phyloP scores from a whole-genome alignment of 2,888 invertebrate species.

The Trachelus troglodyta region DNA sequence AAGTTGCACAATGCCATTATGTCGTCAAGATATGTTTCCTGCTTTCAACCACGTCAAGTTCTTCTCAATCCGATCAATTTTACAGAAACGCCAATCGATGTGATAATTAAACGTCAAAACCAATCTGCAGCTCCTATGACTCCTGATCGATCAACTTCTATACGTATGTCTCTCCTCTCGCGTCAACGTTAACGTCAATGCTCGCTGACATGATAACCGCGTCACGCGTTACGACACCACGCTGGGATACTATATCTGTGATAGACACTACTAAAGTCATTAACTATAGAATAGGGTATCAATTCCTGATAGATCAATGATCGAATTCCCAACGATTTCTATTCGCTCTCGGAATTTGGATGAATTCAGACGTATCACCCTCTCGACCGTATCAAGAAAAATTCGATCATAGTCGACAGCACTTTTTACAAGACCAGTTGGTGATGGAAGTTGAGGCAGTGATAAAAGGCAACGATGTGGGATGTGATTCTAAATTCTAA shows the following conservation, averaged over 20 bases:
- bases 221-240: neutral
- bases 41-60: neutral
- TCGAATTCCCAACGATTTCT: neutral
- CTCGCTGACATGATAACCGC: neutral
- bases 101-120: neutral
- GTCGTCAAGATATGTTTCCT: neutral
- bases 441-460: neutral
- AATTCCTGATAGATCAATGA: neutral
- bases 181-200: neutral
- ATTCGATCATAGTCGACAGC: neutral
- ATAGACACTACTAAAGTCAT: neutral
- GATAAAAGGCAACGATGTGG: neutral
- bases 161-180: neutral
- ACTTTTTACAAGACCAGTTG: neutral
- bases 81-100: neutral
- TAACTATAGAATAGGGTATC: neutral
- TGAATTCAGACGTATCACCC: neutral
- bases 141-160: neutral
- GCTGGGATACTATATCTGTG: neutral
- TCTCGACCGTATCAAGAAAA: neutral
- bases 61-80: neutral
- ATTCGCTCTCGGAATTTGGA: neutral
- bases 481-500: neutral
- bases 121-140: neutral
- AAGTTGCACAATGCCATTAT: neutral